Conservation (phyloP, 92 coral and sea anemone genomes). For the Paragorgia papillata region DNA sequence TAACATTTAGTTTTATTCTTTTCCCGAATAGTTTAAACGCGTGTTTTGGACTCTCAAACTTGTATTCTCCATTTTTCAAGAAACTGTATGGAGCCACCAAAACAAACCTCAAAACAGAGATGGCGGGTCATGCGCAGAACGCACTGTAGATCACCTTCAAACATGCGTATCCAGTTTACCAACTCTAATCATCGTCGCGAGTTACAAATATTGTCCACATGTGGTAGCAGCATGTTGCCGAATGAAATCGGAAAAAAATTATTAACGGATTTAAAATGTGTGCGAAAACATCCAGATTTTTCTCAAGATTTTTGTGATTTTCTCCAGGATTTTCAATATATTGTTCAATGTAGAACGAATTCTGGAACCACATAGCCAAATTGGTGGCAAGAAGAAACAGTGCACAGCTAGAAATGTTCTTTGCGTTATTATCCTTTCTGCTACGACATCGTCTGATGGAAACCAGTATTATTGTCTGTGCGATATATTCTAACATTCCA, state of each 20-base stretch:
- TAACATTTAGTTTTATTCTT: too few species aligned
- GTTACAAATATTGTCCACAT: constrained; percentile 10
- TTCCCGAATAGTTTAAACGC: too few species aligned
- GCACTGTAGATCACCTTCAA: too few species aligned
- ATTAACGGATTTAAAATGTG: constrained; percentile 29
- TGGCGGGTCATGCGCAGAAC: too few species aligned
- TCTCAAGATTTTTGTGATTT: neutral
- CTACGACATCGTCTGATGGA: constrained; percentile 12
- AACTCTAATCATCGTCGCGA: too few species aligned
- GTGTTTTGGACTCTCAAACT: too few species aligned
- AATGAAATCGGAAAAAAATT: constrained; percentile 39
- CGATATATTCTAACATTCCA: neutral
- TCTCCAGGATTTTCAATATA: constrained; percentile 28
- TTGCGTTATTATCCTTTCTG: constrained; percentile 16
- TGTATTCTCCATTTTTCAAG: too few species aligned
- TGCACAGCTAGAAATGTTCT: neutral
- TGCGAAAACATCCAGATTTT: constrained; percentile 1
- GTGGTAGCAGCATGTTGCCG: constrained; percentile 31
- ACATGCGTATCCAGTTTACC: too few species aligned
- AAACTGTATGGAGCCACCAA: too few species aligned
- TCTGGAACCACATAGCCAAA: constrained; percentile 20
- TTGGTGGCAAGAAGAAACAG: constrained; percentile 40
- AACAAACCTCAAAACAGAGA: too few species aligned
- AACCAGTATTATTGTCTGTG: constrained; percentile 28
- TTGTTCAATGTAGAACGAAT: constrained; percentile 30